Percentiles rank a stretch among this genome's conserved stretches.
Conservation (phyloP, 2,797 vertebrate genomes). For the Pipistrellus nathusii region DNA sequence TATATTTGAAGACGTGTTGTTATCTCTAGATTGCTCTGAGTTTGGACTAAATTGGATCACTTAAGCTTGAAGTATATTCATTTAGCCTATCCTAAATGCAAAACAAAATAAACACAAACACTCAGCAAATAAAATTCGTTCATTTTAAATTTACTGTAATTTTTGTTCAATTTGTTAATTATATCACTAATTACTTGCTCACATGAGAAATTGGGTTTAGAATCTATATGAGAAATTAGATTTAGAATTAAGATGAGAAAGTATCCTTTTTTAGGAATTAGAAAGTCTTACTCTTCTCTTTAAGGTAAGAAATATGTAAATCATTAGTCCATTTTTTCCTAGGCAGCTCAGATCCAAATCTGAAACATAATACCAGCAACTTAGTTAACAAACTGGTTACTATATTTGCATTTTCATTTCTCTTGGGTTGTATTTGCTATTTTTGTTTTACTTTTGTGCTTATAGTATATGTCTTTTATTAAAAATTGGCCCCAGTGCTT, state of each 20-base stretch:
- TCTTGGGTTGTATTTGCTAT: conserved; percentile 34
- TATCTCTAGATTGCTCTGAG: not conserved
- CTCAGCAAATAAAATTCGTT: conserved; percentile 3
- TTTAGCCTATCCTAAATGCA: not conserved
- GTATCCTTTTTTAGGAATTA: not conserved
- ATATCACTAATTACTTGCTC: not conserved
- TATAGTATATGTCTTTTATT: conserved; percentile 6
- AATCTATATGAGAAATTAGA: not conserved
- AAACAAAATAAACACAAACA: not conserved
- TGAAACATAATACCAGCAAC: not conserved
- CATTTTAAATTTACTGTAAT: conserved; percentile 4
- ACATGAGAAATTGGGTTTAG: not conserved
- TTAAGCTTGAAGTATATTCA: not conserved
- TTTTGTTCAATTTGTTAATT: conserved; percentile 1
- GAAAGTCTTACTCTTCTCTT: not conserved
- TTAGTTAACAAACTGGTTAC: not conserved
- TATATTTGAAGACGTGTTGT: not conserved
- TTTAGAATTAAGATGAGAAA: conserved; percentile 38
- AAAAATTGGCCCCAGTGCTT: not conserved
- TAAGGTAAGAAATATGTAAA: not conserved
- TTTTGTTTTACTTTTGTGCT: conserved; percentile 45
- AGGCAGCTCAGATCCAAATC: conserved; percentile 27
- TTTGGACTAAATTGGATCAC: not conserved
- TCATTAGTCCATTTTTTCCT: not conserved
- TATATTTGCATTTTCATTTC: not conserved